Evolutionary conservation across 2,888 invertebrate species (phyloP).

Genomic region (Perithous albicinctus): DNA sequence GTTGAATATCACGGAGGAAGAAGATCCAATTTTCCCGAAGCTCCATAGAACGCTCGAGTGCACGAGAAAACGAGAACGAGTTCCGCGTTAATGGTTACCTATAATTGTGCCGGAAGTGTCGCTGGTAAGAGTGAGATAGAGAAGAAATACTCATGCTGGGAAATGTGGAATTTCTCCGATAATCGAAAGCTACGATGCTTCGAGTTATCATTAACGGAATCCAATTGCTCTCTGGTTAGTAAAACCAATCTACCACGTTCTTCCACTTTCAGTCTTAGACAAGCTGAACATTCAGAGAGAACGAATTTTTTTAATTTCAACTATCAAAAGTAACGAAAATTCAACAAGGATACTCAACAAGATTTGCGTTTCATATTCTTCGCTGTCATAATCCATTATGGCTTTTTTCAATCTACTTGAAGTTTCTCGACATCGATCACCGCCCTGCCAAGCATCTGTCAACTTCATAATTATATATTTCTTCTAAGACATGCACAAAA

Average conservation of each 20-base stretch:
- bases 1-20: slow-evolving; percentile 34
- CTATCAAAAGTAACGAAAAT: not conserved
- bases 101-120: slow-evolving; percentile 58
- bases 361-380: too few relatives aligned
- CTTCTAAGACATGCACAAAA: too few relatives aligned
- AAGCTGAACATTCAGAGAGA: not conserved
- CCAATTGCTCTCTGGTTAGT: slow-evolving; percentile 35
- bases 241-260: slow-evolving; percentile 18
- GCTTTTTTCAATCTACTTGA: too few relatives aligned
- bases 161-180: slow-evolving; percentile 59
- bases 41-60: slow-evolving; percentile 6
- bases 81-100: slow-evolving; percentile 53
- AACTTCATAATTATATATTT: too few relatives aligned
- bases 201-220: slow-evolving; percentile 60
- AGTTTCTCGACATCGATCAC: too few relatives aligned
- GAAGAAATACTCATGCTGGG: slow-evolving; percentile 21
- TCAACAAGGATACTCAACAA: not conserved
- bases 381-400: too few relatives aligned
- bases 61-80: slow-evolving; percentile 41
- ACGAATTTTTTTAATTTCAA: not conserved
- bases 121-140: slow-evolving; percentile 28
- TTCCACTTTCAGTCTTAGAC: not conserved
- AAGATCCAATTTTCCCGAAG: slow-evolving; percentile 57
- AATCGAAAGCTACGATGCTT: slow-evolving; percentile 49
- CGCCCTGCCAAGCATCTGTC: too few relatives aligned